A percentile compares a stretch with the other conserved stretches of the same genome.
These are phyloP conservation scores for Mechanitis messenoides DNA, from an alignment of 2,888 invertebrate species.

Conservation along the genomic window DNA sequence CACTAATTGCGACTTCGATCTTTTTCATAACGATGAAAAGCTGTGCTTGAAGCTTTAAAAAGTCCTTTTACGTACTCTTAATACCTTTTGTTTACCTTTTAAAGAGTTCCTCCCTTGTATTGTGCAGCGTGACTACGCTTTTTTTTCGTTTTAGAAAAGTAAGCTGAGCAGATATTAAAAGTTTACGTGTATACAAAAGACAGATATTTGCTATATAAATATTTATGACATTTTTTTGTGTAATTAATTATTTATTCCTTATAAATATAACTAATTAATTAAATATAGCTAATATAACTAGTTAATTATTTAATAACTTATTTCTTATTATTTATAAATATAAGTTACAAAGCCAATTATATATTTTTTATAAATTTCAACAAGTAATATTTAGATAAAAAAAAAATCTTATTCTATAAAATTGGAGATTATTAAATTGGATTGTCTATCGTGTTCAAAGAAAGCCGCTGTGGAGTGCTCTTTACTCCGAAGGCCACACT, in stretches of 20 bases:
- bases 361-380: too few relatives aligned
- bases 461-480: slow-evolving; percentile 3
- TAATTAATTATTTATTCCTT: too few relatives aligned
- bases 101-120: slow-evolving; percentile 2
- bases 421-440: neutral
- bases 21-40: neutral
- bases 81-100: slow-evolving; percentile 6
- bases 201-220: too few relatives aligned
- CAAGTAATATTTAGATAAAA: too few relatives aligned
- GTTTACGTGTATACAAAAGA: neutral
- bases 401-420: too few relatives aligned
- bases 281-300: too few relatives aligned
- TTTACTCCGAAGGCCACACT: slow-evolving; percentile 6
- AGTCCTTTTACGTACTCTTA: neutral
- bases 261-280: too few relatives aligned
- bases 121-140: neutral
- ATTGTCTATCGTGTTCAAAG: slow-evolving; percentile 2
- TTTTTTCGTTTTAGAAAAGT: neutral
- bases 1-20: slow-evolving; percentile 2
- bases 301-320: too few relatives aligned
- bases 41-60: neutral
- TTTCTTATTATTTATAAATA: too few relatives aligned
- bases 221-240: too few relatives aligned
- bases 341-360: too few relatives aligned
- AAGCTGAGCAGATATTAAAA: neutral